Conservation (phyloP, 2,113 vertebrate genomes). For the Dolichallabes microphthalmus region DNA sequence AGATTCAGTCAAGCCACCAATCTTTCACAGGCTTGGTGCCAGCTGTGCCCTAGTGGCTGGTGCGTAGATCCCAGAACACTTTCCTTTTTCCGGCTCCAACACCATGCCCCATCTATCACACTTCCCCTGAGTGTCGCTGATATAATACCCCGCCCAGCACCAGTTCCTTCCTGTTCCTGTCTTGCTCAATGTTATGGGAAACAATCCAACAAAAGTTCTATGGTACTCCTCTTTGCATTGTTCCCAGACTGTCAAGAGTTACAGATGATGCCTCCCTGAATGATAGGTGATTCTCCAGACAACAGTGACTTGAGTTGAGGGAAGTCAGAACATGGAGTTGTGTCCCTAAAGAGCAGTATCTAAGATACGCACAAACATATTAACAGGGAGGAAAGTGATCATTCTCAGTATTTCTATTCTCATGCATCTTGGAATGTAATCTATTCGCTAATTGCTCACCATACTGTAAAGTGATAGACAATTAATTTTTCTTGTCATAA, state of each 20-base stretch:
- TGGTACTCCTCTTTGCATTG: constrained; percentile 17
- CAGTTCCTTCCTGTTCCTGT: constrained; percentile 68
- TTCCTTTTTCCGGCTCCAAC: constrained; percentile 8
- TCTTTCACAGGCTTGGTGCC: constrained; percentile 5
- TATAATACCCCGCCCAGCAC: constrained; percentile 36
- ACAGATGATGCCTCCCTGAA: constrained; percentile 45
- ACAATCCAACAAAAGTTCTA: constrained; percentile 44
- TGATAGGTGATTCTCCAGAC: neutral
- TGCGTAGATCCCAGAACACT: constrained; percentile 14
- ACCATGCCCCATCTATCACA: constrained; percentile 33
- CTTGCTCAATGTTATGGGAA: constrained; percentile 60
- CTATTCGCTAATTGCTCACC: neutral
- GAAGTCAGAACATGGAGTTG: too few species aligned
- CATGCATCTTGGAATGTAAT: neutral
- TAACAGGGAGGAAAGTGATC: neutral
- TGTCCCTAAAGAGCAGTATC: too few species aligned
- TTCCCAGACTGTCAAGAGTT: constrained; percentile 47
- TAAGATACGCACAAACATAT: neutral
- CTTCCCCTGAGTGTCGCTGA: constrained; percentile 49
- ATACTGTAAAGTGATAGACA: neutral
- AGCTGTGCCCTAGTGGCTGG: constrained; percentile 3
- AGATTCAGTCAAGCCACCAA: constrained; percentile 3
- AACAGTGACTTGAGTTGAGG: neutral
- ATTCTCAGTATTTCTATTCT: neutral
- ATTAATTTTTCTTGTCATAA: neutral